Percentiles rank a stretch among this genome's conserved stretches.
Evolutionary conservation across 2,888 invertebrate genomes (phyloP).

Genomic region (Acleris laterana): DNA sequence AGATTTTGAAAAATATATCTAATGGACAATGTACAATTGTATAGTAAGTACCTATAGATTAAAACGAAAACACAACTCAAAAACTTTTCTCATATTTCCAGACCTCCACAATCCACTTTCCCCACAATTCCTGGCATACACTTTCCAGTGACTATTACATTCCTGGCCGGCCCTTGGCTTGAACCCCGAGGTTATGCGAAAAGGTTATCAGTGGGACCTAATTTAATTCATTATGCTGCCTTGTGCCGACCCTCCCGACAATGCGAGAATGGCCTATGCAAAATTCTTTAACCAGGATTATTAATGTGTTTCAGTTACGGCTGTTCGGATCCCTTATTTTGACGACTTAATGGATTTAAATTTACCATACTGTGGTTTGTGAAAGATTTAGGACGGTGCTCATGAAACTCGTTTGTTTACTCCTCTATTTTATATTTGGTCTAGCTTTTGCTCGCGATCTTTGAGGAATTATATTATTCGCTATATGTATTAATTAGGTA

Average conservation of each 20-base stretch:
- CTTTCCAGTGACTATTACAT: constrained; percentile 50
- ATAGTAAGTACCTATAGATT: too few species aligned
- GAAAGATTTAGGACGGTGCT: constrained; percentile 2
- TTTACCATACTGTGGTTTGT: constrained; percentile 14
- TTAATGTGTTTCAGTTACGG: constrained; percentile 48
- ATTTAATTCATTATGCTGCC: constrained; percentile 80
- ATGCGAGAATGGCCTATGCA: constrained; percentile 68
- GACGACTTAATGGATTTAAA: constrained; percentile 14
- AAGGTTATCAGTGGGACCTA: constrained; percentile 78
- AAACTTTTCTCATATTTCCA: too few species aligned
- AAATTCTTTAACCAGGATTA: constrained; percentile 68
- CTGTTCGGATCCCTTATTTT: constrained; percentile 19
- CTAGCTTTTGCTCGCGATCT: too few species aligned
- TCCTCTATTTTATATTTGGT: too few species aligned
- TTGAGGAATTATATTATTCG: too few species aligned
- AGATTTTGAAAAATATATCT: too few species aligned
- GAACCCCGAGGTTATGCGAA: constrained; percentile 64
- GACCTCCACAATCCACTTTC: background rate
- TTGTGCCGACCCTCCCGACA: constrained; percentile 72
- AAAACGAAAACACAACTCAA: too few species aligned
- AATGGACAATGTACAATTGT: too few species aligned
- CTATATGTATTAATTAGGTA: too few species aligned
- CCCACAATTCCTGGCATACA: constrained; percentile 26
- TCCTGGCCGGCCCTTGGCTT: constrained; percentile 50
- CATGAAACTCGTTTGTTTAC: background rate